These are phyloP conservation scores for Hydrolagus affinis DNA, from an alignment of 2,113 vertebrate species.

Conservation along the genomic window DNA sequence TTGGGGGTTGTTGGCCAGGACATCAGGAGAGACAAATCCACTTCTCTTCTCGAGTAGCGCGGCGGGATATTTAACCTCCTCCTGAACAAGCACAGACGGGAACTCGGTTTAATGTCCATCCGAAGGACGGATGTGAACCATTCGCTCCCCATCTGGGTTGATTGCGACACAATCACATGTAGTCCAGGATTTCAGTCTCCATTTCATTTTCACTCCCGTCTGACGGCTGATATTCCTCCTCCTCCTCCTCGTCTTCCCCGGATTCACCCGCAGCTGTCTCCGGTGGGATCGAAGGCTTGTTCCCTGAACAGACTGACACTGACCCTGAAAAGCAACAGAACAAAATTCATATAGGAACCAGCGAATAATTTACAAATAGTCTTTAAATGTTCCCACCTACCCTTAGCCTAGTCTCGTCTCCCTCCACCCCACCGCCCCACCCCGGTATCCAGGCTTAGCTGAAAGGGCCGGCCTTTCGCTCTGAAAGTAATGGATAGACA, in stretches of 20 bases:
- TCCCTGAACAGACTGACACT: not conserved
- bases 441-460: no score
- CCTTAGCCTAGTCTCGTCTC: not conserved
- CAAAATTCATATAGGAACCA: no score
- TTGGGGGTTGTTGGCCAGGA: no score
- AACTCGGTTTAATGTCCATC: no score
- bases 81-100: no score
- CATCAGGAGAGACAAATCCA: no score
- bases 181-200: conserved; percentile 92
- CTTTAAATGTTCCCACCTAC: no score
- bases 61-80: no score
- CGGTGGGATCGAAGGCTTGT: conserved; percentile 2
- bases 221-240: conserved; percentile 78
- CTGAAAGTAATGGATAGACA: no score
- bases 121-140: not conserved
- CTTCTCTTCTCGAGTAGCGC: no score
- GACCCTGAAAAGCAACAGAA: not conserved
- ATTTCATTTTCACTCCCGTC: conserved; percentile 95
- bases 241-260: conserved; percentile 69
- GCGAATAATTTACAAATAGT: not conserved
- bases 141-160: no score
- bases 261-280: conserved; percentile 38
- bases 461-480: no score
- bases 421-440: not conserved
- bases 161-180: conserved; percentile 54